Conservation (phyloP, 1,140 invertebrate species). For the Drosophila insularis region DNA sequence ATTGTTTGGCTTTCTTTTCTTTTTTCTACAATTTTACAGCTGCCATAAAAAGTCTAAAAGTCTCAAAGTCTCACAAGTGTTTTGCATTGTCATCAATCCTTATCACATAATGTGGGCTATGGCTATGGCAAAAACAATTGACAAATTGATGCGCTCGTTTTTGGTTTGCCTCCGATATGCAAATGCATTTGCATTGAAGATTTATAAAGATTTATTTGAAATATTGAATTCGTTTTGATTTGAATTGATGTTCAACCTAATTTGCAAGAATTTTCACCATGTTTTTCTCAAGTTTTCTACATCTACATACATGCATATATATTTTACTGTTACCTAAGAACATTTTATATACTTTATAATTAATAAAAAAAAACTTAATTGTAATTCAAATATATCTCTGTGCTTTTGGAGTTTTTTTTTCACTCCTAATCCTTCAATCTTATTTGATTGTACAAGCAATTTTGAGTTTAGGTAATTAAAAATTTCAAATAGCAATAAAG, state of each 20-base stretch:
- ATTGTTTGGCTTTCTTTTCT: conserved; percentile 22
- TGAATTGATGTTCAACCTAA: background rate
- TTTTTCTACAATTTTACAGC: conserved; percentile 45
- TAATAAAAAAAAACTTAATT: too few species aligned
- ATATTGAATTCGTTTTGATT: background rate
- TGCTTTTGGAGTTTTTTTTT: too few species aligned
- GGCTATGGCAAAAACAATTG: conserved; percentile 39
- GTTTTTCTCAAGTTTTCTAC: too few species aligned
- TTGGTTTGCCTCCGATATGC: conserved; percentile 16
- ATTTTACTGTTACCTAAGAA: too few species aligned
- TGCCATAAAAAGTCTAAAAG: conserved; percentile 31
- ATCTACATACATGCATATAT: too few species aligned
- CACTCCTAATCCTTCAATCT: too few species aligned
- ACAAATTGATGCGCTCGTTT: conserved; percentile 44
- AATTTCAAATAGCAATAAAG: too few species aligned
- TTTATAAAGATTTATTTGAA: background rate
- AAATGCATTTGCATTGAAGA: conserved; percentile 42
- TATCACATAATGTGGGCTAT: conserved; percentile 36
- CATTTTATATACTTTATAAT: too few species aligned
- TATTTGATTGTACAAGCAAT: too few species aligned
- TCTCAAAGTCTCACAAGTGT: conserved; percentile 50
- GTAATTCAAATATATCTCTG: too few species aligned
- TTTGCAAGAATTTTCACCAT: background rate
- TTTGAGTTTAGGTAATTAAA: too few species aligned
- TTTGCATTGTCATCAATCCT: conserved; percentile 52